phyloP scores from a whole-genome alignment of 2,113 vertebrate genomes.

The Malurus elegans region DNA sequence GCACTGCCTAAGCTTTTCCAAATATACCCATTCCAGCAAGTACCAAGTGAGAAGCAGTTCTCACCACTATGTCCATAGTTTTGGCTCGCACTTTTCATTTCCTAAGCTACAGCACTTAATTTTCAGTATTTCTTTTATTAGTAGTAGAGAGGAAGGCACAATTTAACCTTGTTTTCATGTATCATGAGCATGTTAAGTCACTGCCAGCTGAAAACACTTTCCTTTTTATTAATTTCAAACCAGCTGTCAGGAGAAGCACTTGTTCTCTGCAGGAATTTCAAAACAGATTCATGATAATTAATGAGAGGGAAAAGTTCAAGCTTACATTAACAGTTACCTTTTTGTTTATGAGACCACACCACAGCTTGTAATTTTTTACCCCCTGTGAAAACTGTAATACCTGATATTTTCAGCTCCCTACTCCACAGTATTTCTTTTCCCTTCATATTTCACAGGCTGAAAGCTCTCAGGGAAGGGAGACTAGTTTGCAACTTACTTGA shows the following conservation, averaged over 20 bases:
- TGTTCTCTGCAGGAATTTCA: constrained; percentile 3
- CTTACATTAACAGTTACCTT: not conserved
- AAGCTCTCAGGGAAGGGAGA: not conserved
- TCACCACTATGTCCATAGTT: not conserved
- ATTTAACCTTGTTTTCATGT: constrained; percentile 18
- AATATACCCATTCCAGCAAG: not conserved
- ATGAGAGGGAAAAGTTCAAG: not conserved
- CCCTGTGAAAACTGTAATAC: not conserved
- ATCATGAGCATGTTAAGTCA: not conserved
- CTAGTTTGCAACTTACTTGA: not conserved
- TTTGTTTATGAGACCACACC: not conserved
- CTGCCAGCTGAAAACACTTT: constrained; percentile 10
- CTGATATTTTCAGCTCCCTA: not conserved
- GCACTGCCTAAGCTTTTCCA: not conserved
- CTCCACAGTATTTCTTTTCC: not conserved
- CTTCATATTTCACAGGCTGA: not conserved
- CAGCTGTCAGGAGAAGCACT: constrained; percentile 27
- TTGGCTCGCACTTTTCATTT: not conserved
- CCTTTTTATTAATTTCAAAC: constrained; percentile 28
- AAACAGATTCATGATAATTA: not conserved
- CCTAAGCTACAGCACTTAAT: not conserved
- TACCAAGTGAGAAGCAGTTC: not conserved
- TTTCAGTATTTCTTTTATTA: not conserved
- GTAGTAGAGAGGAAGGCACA: not conserved
- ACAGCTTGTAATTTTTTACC: not conserved